Percentiles rank a stretch among this genome's conserved stretches.
phyloP scores from a whole-genome alignment of 2,113 vertebrate genomes.

The Hemiprocne comata region DNA sequence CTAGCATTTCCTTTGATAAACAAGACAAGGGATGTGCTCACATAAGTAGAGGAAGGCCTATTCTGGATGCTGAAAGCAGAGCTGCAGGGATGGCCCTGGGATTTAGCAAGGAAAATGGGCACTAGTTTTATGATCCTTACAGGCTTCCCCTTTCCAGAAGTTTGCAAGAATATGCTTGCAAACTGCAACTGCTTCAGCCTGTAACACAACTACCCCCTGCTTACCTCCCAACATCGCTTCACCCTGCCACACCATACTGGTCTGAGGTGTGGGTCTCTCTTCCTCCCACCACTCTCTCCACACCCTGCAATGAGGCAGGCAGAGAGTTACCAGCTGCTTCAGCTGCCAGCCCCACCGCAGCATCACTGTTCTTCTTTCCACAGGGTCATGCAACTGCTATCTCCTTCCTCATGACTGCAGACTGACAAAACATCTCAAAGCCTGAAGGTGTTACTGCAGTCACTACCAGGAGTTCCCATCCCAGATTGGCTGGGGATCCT shows the following conservation, averaged over 20 bases:
- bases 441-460: not conserved
- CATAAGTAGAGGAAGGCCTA: not conserved
- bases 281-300: accelerated
- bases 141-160: not conserved
- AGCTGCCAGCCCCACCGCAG: accelerated
- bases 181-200: not conserved
- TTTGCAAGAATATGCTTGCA: not conserved
- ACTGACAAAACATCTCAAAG: not conserved
- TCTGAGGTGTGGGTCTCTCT: not conserved
- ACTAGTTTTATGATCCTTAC: not conserved
- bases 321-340: accelerated
- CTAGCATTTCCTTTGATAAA: not conserved
- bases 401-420: not conserved
- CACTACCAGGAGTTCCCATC: accelerated
- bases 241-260: accelerated
- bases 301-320: no score
- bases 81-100: not conserved
- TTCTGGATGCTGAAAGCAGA: not conserved
- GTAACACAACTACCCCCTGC: not conserved
- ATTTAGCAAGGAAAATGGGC: not conserved
- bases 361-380: not conserved
- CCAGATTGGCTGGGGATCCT: not conserved
- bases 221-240: accelerated
- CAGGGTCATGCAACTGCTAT: not conserved
- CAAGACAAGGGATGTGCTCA: not conserved